Conservation (phyloP, 2,888 invertebrate species). For the Spicauda simplicius region DNA sequence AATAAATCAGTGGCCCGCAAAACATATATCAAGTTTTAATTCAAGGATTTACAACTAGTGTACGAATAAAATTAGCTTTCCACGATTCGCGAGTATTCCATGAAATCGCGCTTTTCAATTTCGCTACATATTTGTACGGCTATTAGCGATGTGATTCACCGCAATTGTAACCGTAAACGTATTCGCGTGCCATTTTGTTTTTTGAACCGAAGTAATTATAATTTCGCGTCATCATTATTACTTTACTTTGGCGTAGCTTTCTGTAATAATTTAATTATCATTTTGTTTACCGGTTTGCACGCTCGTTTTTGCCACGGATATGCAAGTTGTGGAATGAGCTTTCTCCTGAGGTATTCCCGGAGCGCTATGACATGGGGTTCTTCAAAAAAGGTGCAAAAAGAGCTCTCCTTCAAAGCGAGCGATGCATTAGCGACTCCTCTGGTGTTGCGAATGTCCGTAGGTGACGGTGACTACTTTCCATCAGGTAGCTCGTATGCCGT, state of each 20-base stretch:
- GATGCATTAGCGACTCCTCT: too few species aligned
- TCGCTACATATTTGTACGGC: slow-evolving; percentile 11
- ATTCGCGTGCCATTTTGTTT: neutral
- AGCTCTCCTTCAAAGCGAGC: too few species aligned
- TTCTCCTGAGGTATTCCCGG: too few species aligned
- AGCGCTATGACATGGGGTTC: too few species aligned
- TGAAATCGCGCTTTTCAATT: slow-evolving; percentile 27
- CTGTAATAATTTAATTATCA: too few species aligned
- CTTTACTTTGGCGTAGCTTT: neutral
- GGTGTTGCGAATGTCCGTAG: too few species aligned
- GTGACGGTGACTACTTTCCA: too few species aligned
- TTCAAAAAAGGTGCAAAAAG: too few species aligned
- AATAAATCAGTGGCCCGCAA: slow-evolving; percentile 4
- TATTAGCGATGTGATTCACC: slow-evolving; percentile 4
- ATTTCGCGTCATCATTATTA: neutral
- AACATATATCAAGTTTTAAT: slow-evolving; percentile 13
- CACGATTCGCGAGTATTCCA: slow-evolving; percentile 16
- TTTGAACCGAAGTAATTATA: neutral
- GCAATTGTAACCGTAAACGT: neutral
- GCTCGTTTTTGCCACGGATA: too few species aligned
- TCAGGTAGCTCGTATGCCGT: too few species aligned
- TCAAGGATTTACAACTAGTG: neutral
- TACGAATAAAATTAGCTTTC: slow-evolving; percentile 15
- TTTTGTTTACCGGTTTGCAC: too few species aligned
- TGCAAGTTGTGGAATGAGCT: too few species aligned